phyloP scores from a whole-genome alignment of 1,140 invertebrate genomes.

The Camponotus floridanus region DNA sequence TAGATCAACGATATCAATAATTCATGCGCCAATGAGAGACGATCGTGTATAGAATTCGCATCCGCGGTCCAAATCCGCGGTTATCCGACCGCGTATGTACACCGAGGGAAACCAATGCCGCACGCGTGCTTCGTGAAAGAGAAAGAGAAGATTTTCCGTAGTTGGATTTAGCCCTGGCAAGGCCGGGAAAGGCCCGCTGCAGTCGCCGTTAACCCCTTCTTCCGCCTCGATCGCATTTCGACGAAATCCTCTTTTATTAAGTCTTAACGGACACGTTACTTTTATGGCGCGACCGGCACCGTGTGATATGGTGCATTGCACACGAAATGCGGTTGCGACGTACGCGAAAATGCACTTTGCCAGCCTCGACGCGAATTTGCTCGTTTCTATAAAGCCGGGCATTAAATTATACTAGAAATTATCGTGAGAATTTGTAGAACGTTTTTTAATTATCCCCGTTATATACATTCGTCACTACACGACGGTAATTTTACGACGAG shows the following conservation, averaged over 20 bases:
- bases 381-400: conserved; percentile 17
- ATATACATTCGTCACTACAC: background rate
- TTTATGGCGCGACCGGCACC: background rate
- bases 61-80: background rate
- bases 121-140: background rate
- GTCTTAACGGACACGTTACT: conserved; percentile 39
- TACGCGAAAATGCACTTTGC: conserved; percentile 36
- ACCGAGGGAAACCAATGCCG: background rate
- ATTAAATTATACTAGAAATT: conserved; percentile 31
- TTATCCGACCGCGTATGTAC: background rate
- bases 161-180: conserved; percentile 16
- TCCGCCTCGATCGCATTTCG: background rate
- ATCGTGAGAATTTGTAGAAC: conserved; percentile 30
- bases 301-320: conserved; percentile 21
- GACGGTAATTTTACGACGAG: conserved; percentile 14
- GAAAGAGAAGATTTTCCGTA: background rate
- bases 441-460: conserved; percentile 8
- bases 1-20: conserved; percentile 66
- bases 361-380: background rate
- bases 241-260: conserved; percentile 51
- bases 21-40: conserved; percentile 58
- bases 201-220: background rate
- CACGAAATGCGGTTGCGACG: conserved; percentile 2
- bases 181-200: background rate
- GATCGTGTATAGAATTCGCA: conserved; percentile 45